phyloP scores from a whole-genome alignment of 2,797 vertebrate genomes.

The Alfaro cultratus region DNA sequence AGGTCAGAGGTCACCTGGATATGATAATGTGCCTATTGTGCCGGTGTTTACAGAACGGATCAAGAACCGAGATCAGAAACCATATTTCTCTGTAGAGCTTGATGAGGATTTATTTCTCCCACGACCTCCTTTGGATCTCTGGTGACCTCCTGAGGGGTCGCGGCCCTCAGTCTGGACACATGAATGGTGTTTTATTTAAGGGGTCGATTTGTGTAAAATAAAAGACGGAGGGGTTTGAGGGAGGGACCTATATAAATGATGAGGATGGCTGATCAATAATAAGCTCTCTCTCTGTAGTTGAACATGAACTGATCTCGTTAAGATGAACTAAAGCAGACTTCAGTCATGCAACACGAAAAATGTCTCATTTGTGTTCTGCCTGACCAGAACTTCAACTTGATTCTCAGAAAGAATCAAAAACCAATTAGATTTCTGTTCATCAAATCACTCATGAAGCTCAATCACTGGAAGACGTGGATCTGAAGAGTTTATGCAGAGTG shows the following conservation, averaged over 20 bases:
- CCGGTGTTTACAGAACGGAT: conserved; percentile 15
- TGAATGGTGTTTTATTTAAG: background rate
- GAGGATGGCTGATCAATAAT: background rate
- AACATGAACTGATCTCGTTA: background rate
- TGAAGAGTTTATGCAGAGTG: background rate
- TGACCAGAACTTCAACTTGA: background rate
- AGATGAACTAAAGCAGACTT: background rate
- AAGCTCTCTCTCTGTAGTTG: background rate
- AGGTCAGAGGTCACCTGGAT: conserved; percentile 9
- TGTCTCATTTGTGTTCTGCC: background rate
- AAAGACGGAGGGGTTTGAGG: background rate
- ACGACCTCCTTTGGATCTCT: conserved; percentile 33
- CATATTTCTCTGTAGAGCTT: conserved; percentile 12
- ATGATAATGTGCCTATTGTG: background rate
- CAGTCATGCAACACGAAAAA: background rate
- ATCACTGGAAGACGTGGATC: background rate
- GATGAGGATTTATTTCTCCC: conserved; percentile 42
- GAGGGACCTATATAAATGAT: background rate
- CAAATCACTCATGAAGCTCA: background rate
- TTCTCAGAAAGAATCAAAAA: background rate
- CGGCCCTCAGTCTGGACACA: conserved; percentile 6
- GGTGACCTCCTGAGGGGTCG: conserved; percentile 30
- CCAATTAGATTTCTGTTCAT: background rate
- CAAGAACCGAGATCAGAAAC: background rate
- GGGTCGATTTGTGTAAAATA: background rate